Percentiles rank a stretch among this genome's conserved stretches.
These are phyloP conservation scores for Adoxophyes honmai DNA, from an alignment of 1,140 invertebrate species.

Conservation along the genomic window DNA sequence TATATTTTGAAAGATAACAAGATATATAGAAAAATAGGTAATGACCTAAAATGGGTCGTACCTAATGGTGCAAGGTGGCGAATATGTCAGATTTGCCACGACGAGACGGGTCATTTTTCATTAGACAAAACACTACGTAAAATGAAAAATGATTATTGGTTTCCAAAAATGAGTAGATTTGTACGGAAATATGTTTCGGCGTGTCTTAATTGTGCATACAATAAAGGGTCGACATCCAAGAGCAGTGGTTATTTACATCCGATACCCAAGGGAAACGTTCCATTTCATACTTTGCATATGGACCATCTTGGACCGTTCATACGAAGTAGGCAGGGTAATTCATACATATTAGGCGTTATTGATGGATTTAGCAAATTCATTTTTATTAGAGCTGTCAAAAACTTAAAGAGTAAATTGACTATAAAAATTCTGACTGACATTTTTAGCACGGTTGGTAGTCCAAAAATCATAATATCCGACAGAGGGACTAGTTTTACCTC, in stretches of 20 bases:
- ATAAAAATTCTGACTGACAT: no score
- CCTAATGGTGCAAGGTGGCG: not conserved
- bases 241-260: not conserved
- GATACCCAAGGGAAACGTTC: not conserved
- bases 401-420: not conserved
- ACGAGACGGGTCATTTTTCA: not conserved
- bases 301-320: not conserved
- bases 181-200: not conserved
- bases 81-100: no score
- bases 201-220: not conserved
- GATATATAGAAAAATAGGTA: not conserved
- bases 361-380: not conserved
- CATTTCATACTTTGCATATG: not conserved
- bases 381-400: not conserved
- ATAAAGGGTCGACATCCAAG: not conserved
- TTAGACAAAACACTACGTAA: not conserved
- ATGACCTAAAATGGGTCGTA: not conserved
- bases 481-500: no score
- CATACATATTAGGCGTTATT: not conserved
- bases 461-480: no score
- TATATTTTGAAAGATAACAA: constrained; percentile 18
- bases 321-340: not conserved
- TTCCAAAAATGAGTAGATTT: not conserved
- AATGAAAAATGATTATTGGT: not conserved
- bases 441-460: no score